Percentiles rank a stretch among this genome's conserved stretches.
Conservation (phyloP, 2,113 vertebrate genomes). For the Peromyscus maniculatus region DNA sequence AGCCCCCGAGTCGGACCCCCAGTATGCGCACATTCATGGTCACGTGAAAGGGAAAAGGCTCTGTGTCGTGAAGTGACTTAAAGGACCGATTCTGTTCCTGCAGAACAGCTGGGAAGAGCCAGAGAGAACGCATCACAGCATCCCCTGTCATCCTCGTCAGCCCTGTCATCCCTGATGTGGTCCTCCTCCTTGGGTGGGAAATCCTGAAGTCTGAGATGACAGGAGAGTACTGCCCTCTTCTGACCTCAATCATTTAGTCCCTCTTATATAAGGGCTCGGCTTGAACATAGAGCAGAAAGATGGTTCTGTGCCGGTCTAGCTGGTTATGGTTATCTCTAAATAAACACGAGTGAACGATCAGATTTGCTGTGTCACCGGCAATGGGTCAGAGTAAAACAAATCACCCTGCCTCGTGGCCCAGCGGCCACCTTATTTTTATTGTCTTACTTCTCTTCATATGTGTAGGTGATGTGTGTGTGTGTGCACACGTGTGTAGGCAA, state of each 20-base stretch:
- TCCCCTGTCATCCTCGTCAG: neutral
- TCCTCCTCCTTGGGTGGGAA: neutral
- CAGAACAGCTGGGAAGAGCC: neutral
- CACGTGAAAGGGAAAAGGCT: neutral
- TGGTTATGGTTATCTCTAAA: neutral
- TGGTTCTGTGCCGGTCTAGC: slow-evolving; percentile 1
- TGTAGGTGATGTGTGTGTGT: neutral
- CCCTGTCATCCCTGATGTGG: neutral
- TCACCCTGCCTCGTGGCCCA: neutral
- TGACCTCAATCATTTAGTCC: neutral
- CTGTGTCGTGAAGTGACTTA: neutral
- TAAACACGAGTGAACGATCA: slow-evolving; percentile 13
- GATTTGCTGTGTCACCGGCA: neutral
- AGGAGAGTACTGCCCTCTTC: neutral
- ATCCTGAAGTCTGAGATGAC: neutral
- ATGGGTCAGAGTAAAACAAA: slow-evolving; percentile 4
- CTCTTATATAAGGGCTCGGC: neutral
- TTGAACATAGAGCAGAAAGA: neutral
- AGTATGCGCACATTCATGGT: neutral
- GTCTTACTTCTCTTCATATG: neutral
- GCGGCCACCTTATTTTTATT: neutral
- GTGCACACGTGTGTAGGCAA: neutral
- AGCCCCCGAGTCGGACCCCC: neutral
- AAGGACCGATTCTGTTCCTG: neutral
- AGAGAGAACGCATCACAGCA: neutral